Percentiles rank a stretch among this genome's conserved stretches.
Evolutionary conservation across 2,888 invertebrate genomes (phyloP).

Genomic region (Polydrusus cervinus): DNA sequence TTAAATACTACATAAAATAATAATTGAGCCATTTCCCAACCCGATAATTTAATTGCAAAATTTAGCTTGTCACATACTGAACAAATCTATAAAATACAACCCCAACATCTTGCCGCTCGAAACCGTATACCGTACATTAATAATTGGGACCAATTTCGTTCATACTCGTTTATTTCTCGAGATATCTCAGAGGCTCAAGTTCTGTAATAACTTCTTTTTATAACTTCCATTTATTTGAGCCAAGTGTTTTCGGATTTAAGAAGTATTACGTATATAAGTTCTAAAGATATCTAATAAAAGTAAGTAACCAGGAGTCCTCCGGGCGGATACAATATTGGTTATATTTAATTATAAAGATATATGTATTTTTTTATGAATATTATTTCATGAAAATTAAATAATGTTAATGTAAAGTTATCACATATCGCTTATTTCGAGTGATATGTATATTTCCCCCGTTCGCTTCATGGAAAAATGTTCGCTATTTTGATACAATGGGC

Average conservation of each 20-base stretch:
- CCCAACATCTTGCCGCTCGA: not conserved
- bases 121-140: conserved; percentile 2
- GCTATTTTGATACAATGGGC: too few relatives aligned
- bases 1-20: too few relatives aligned
- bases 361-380: not conserved
- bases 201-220: not conserved
- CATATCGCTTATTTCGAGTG: too few relatives aligned
- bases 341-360: not conserved
- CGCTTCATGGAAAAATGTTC: too few relatives aligned
- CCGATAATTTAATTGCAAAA: too few relatives aligned
- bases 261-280: not conserved
- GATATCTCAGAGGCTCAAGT: not conserved
- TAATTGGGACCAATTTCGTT: not conserved
- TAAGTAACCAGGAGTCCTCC: not conserved
- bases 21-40: too few relatives aligned
- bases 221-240: not conserved
- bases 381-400: too few relatives aligned
- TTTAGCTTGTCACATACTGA: too few relatives aligned
- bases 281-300: not conserved
- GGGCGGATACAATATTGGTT: not conserved
- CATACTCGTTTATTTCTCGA: not conserved
- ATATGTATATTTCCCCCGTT: too few relatives aligned
- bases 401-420: too few relatives aligned
- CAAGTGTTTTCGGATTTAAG: not conserved
- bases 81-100: too few relatives aligned